phyloP scores from a whole-genome alignment of 2,113 vertebrate genomes.

The Tyrannus savana region DNA sequence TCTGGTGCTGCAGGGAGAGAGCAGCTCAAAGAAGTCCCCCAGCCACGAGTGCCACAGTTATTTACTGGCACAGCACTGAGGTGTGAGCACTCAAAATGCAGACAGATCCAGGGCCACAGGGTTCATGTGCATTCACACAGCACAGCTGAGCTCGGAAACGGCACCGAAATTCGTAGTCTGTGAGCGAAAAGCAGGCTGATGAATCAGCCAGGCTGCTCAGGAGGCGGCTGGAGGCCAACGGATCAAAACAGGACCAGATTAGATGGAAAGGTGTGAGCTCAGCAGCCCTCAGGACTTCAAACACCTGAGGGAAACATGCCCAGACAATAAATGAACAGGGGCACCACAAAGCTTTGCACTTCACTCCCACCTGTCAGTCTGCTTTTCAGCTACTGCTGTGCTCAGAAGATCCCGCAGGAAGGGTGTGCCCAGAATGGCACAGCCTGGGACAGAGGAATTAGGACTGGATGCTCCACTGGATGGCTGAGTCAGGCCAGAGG shows the following conservation, averaged over 20 bases:
- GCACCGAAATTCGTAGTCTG: background rate
- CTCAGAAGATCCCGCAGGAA: background rate
- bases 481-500: background rate
- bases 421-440: fast-evolving
- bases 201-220: background rate
- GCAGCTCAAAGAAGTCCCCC: background rate
- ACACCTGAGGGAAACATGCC: background rate
- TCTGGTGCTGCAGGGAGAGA: background rate
- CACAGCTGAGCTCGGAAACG: background rate
- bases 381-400: background rate
- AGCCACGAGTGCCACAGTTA: background rate
- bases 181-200: background rate
- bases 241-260: background rate
- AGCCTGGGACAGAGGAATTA: fast-evolving
- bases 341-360: background rate
- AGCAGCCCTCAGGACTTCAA: background rate
- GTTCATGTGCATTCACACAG: background rate
- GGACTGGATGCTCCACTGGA: background rate
- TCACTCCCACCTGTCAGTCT: background rate
- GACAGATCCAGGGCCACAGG: background rate
- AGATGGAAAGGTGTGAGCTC: background rate
- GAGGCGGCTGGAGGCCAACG: background rate
- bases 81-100: background rate
- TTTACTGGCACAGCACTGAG: background rate
- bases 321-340: background rate